Evolutionary conservation across 2,113 vertebrate species (phyloP), one percentile per base, ranked within the genome.

Genomic region (Crotalus tigris): DNA sequence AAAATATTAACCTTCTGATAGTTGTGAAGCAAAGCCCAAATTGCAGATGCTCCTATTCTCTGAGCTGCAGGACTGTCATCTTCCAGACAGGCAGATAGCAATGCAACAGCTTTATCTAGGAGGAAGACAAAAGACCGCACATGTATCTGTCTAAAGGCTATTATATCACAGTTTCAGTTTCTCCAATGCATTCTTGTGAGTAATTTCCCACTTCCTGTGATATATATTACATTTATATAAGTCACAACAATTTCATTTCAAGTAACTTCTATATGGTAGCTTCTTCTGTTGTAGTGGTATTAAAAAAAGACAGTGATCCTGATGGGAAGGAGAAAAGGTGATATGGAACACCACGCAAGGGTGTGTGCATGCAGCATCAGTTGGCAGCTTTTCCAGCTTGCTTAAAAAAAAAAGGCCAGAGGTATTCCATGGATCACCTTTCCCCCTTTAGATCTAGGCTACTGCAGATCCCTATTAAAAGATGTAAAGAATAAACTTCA

Each of bases 11-110:
- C 99, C 99, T 98, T 99, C 75, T 99, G 99, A 94, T 97, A 98
- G 96, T 99, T 99, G 96, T 99, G 98, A 90, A 98, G 97, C 92
- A 99, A 97, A 64, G 99, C 99, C 99, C 99, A 99, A 53, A 99
- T 97, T 0, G 99, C 98, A 90, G 99, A 98, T 1, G 99, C 98
- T 93, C 98, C 99, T 59, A 99, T 98, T 94, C 98, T 98, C 92
- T 97, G 98, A 59, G 96, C 95, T 85, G 96, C 96, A 53, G 81
- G 92, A 90, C 96, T 98, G 93, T 97, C 97, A 94, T 97, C 99
- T 95, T 98, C 98, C 96, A 99, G 97, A 96, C 98, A 99, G 90
- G 96, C 92, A 54, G 98, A 96, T 1, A 99, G 94, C 64, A 98
- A 95, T 39, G 96, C 95, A 90, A 99, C 93, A 1, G 98, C 98